These are phyloP conservation scores for Diuraphis noxia DNA, from an alignment of 1,140 invertebrate genomes.

Conservation along the genomic window DNA sequence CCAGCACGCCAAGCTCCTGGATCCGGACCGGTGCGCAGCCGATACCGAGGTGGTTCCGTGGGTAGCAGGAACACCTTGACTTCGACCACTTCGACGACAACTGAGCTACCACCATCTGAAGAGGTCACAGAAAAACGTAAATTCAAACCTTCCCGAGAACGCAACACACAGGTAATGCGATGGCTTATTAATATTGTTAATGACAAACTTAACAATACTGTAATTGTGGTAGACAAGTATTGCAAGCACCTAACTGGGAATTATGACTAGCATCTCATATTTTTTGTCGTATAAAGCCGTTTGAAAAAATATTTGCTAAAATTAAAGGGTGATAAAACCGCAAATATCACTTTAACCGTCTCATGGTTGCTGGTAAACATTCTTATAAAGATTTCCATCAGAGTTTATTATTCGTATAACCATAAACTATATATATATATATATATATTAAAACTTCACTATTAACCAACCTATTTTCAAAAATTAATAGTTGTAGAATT, in stretches of 20 bases:
- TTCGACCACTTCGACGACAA: slow-evolving; percentile 28
- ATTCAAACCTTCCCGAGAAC: slow-evolving; percentile 39
- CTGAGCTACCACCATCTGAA: background rate
- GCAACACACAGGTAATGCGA: slow-evolving; percentile 29
- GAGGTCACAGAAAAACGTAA: slow-evolving; percentile 28
- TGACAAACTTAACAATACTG: background rate
- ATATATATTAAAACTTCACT: background rate
- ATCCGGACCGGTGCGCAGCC: background rate
- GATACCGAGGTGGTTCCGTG: background rate
- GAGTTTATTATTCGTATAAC: background rate
- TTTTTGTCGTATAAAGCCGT: no score
- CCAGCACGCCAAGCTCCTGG: background rate
- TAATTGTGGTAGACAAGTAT: background rate
- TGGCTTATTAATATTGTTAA: background rate
- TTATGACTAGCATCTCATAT: background rate
- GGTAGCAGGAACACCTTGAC: background rate
- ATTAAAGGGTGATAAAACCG: no score
- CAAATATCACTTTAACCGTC: background rate
- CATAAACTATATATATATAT: no score
- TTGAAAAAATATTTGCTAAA: no score
- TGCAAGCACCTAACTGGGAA: background rate
- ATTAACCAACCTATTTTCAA: background rate
- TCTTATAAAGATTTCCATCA: background rate
- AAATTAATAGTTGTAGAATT: background rate
- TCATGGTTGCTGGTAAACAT: background rate